Evolutionary conservation across 2,113 vertebrate species (phyloP).

Genomic region (Pelvicachromis taeniatus): DNA sequence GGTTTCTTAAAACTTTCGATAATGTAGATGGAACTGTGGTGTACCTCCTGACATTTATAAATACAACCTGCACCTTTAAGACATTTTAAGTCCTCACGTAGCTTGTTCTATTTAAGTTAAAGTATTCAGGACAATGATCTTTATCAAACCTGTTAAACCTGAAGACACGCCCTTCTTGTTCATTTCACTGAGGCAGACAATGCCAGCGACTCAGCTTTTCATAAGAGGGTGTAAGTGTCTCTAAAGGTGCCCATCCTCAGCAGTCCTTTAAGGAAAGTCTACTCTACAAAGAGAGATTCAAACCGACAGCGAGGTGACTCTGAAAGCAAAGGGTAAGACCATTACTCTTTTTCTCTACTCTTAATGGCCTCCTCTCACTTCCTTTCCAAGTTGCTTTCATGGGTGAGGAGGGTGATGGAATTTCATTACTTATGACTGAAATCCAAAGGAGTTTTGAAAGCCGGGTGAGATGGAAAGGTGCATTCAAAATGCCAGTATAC

Average conservation of each 20-base stretch:
- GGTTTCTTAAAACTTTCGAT: neutral
- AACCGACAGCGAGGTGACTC: conserved; percentile 13
- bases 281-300: neutral
- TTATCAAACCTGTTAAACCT: conserved; percentile 36
- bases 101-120: neutral
- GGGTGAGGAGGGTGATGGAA: conserved; percentile 41
- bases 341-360: conserved; percentile 29
- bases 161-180: conserved; percentile 20
- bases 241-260: neutral
- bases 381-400: conserved; percentile 30
- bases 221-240: neutral
- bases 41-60: neutral
- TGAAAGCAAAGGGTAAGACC: conserved; percentile 55
- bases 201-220: neutral
- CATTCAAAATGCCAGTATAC: conserved; percentile 52
- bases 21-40: neutral
- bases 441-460: conserved; percentile 58
- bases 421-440: conserved; percentile 67
- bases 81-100: neutral
- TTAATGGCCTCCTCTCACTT: conserved; percentile 34
- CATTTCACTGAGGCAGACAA: neutral
- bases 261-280: neutral
- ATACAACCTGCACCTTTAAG: neutral
- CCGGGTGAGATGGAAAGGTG: conserved; percentile 56
- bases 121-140: neutral